Percentiles rank a stretch among this genome's conserved stretches.
phyloP scores from a whole-genome alignment of 2,797 vertebrate species.

The Dallia pectoralis region DNA sequence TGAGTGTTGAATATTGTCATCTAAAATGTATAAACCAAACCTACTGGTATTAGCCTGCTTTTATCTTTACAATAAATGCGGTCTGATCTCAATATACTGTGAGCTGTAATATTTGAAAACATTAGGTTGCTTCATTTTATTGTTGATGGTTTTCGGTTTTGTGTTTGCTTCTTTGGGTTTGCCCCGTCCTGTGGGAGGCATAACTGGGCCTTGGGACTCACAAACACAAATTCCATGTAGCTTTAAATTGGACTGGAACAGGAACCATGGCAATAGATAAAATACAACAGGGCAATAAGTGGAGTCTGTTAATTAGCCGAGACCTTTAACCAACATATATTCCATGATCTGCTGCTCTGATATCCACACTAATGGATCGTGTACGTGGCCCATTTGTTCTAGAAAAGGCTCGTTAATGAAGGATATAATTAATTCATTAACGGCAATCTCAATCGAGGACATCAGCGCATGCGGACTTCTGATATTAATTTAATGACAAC shows the following conservation, averaged over 20 bases:
- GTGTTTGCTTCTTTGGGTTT: neutral
- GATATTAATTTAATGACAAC: constrained; percentile 30
- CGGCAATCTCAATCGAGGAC: constrained; percentile 20
- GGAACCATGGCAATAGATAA: constrained; percentile 56
- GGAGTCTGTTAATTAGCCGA: constrained; percentile 51
- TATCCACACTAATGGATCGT: neutral
- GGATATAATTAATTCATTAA: constrained; percentile 37
- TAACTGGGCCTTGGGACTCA: neutral
- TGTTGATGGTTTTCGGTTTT: neutral
- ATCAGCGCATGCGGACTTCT: constrained; percentile 29
- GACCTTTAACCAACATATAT: constrained; percentile 47
- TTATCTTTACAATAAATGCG: neutral
- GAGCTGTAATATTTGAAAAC: neutral
- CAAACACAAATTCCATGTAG: constrained; percentile 43
- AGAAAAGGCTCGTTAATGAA: constrained; percentile 16
- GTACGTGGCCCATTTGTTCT: constrained; percentile 17
- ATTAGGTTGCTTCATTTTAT: neutral
- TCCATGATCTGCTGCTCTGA: constrained; percentile 35
- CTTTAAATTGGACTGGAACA: constrained; percentile 49
- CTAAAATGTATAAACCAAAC: neutral
- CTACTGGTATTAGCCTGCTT: too few relatives aligned
- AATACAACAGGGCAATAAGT: constrained; percentile 45
- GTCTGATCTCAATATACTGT: neutral
- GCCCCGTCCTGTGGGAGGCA: constrained; percentile 21
- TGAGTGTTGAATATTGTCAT: neutral